A percentile compares a stretch with the other conserved stretches of the same genome.
These are phyloP conservation scores for Conistra vaccinii DNA, from an alignment of 2,888 invertebrate species.

Conservation along the genomic window DNA sequence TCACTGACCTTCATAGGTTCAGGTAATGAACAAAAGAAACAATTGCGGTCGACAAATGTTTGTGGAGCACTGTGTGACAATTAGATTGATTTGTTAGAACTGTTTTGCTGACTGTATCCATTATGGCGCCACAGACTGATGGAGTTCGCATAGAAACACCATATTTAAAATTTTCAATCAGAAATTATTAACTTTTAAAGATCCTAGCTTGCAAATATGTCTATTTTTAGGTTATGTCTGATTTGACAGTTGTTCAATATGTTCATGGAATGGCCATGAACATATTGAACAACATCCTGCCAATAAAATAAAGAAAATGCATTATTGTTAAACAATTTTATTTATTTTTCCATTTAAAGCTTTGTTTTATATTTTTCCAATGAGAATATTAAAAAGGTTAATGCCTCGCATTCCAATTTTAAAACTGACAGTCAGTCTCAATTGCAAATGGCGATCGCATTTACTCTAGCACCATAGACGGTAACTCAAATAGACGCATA, in stretches of 20 bases:
- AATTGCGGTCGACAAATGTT: constrained; percentile 45
- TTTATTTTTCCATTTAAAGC: neutral
- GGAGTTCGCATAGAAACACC: neutral
- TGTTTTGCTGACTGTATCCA: constrained; percentile 16
- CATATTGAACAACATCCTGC: no score
- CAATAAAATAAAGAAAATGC: neutral
- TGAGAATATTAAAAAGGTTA: neutral
- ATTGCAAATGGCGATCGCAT: neutral
- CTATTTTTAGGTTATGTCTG: neutral
- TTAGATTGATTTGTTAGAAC: constrained; percentile 20
- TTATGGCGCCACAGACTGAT: neutral
- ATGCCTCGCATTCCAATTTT: constrained; percentile 10
- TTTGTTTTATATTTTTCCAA: neutral
- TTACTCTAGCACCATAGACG: neutral
- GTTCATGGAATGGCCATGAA: no score
- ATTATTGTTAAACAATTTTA: neutral
- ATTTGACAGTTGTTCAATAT: neutral
- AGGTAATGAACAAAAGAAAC: constrained; percentile 28
- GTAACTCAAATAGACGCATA: constrained; percentile 13
- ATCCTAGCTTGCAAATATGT: neutral
- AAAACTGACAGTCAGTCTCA: neutral
- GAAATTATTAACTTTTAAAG: neutral
- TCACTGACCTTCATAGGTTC: constrained; percentile 35
- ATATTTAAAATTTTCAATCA: neutral
- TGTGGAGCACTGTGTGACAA: constrained; percentile 21